Evolutionary conservation across 1,140 invertebrate species (phyloP).

Genomic region (Acyrthosiphon pisum): DNA sequence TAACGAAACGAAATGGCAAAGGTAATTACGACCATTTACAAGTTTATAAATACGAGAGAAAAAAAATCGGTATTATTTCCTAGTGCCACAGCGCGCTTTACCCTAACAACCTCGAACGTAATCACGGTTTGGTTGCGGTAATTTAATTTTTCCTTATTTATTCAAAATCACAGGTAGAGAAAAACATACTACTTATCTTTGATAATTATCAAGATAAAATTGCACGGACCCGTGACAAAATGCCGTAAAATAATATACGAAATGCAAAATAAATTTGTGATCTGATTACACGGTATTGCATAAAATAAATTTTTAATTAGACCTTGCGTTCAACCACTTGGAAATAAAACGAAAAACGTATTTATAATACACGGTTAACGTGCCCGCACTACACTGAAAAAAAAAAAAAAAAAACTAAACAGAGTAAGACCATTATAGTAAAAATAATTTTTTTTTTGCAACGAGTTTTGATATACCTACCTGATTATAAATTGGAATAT

Average conservation of each 20-base stretch:
- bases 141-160: constrained; percentile 49
- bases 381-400: background rate
- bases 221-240: constrained; percentile 45
- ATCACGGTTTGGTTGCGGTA: constrained; percentile 10
- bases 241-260: constrained; percentile 35
- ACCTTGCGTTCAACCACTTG: constrained; percentile 31
- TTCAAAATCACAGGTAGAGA: constrained; percentile 27
- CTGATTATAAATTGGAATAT: background rate
- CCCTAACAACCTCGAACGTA: background rate
- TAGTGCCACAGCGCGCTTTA: background rate
- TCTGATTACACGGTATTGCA: constrained; percentile 38
- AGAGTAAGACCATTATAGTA: background rate
- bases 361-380: background rate
- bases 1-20: background rate
- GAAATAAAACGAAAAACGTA: background rate
- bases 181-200: constrained; percentile 27
- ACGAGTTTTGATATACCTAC: background rate
- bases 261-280: constrained; percentile 42
- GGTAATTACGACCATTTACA: constrained; percentile 17
- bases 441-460: background rate
- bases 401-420: constrained; percentile 1
- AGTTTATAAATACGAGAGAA: background rate
- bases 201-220: constrained; percentile 45
- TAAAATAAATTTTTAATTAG: constrained; percentile 52
- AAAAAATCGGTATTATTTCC: background rate